phyloP scores from a whole-genome alignment of 2,113 vertebrate genomes.

The Onychorhynchus coronatus region DNA sequence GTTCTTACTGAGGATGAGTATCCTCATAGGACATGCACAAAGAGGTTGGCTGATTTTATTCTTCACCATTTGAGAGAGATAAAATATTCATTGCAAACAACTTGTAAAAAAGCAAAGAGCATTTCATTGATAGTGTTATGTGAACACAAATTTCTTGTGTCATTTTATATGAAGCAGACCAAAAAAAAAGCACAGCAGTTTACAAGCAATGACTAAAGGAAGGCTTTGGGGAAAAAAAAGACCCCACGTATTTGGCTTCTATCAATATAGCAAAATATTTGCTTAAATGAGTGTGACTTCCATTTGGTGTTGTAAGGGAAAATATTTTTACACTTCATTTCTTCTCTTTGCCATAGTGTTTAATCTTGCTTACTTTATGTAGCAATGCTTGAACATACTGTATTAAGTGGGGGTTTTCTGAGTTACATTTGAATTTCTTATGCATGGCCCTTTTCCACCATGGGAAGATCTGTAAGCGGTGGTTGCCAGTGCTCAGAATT shows the following conservation, averaged over 20 bases:
- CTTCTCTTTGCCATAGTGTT: neutral
- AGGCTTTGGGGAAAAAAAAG: neutral
- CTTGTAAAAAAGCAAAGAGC: neutral
- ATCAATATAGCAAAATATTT: slow-evolving; percentile 1
- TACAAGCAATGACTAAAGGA: neutral
- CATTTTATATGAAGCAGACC: neutral
- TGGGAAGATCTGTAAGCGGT: neutral
- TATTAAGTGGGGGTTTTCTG: neutral
- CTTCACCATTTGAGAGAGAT: neutral
- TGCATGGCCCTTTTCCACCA: neutral
- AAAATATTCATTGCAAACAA: neutral
- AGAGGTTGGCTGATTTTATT: neutral
- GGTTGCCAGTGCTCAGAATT: neutral
- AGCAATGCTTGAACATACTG: neutral
- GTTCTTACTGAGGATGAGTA: neutral
- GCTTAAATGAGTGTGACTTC: slow-evolving; percentile 12
- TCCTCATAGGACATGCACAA: neutral
- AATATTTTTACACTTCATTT: slow-evolving; percentile 34
- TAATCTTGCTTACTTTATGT: slow-evolving; percentile 13
- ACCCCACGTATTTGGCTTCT: neutral
- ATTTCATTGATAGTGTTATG: neutral
- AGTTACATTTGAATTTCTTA: slow-evolving; percentile 20
- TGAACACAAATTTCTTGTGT: neutral
- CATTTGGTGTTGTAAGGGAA: neutral
- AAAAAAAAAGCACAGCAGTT: neutral